Conservation (phyloP, 2,888 invertebrate genomes). For the Hofmannophila pseudospretella region DNA sequence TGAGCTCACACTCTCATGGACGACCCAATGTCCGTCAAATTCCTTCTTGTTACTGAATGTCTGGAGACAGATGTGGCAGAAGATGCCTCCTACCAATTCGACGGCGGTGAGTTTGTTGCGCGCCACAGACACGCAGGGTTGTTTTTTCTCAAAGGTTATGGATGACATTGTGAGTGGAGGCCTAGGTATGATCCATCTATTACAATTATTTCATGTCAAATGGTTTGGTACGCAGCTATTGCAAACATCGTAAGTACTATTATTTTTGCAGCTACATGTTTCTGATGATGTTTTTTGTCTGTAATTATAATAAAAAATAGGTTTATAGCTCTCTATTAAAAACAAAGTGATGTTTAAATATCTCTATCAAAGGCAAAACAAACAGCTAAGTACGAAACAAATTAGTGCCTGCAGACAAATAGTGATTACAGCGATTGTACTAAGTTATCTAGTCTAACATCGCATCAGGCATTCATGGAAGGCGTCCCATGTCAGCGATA, state of each 20-base stretch:
- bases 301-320: constrained; percentile 35
- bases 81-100: constrained; percentile 71
- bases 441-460: constrained; percentile 3
- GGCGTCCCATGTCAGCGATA: constrained; percentile 25
- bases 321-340: background rate
- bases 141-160: background rate
- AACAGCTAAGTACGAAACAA: background rate
- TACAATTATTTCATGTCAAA: constrained; percentile 44
- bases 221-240: constrained; percentile 46
- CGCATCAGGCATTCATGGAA: constrained; percentile 1
- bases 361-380: too few relatives aligned
- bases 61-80: constrained; percentile 74
- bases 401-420: background rate
- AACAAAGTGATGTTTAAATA: too few relatives aligned
- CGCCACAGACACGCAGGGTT: background rate
- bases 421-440: background rate
- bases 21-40: constrained; percentile 74
- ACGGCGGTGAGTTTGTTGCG: constrained; percentile 44
- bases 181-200: constrained; percentile 65
- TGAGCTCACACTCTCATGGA: constrained; percentile 40
- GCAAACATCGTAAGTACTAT: constrained; percentile 44
- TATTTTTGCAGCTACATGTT: constrained; percentile 55
- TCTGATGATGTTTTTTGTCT: constrained; percentile 36
- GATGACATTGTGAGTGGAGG: constrained; percentile 34
- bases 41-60: constrained; percentile 70